Evolutionary conservation across 2,888 invertebrate species (phyloP), one percentile per base, ranked within the genome.

Genomic region (Andrena chrysosceles): DNA sequence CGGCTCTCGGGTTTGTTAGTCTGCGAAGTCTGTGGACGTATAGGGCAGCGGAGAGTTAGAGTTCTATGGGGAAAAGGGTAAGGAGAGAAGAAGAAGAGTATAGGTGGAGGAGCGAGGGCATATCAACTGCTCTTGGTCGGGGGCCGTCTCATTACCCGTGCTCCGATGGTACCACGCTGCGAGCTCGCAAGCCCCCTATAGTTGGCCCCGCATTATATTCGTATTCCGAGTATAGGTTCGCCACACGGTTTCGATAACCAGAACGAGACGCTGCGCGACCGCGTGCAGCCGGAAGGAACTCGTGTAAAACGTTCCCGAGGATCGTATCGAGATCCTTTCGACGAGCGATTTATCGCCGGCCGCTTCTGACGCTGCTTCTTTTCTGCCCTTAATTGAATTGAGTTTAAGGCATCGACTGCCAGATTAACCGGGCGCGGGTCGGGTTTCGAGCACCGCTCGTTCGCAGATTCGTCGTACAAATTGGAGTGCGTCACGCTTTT

Each of bases 111-210:
- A 87, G 89, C 86, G 83, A 85, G 85, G 87, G 89, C 84, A 88
- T 91, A 92, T 92, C 92, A 89, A 91, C 90, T 91, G 88, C 92
- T 92, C 93, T 93, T 94, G 91, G 93, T 93, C 93, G 93, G 93
- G 93, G 93, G 93, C 93, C 93, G 93, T 92, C 93, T 94, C 93
- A 94, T 94, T 93, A 93, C 92, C 92, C 90, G 92, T 88, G 90
- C 89, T 90, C 91, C 89, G 90, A 89, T 86, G 93, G 92, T 93
- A 91, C 91, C 93, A 93, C 90, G 93, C 93, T 93, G 93, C 82
- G 92, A 73, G 90, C 90, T 90, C 90, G 91, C 91, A 88, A 91
- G 86, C 90, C 91, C 88, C 89, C 90, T 85, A 84, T 87, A 89
- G 81, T 81, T 83, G 78, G 73, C 63, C 87, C 85, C 86, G 85